Base-by-base conservation (phyloP, 1,140 invertebrate genomes). In the Ostrea edulis region DNA sequence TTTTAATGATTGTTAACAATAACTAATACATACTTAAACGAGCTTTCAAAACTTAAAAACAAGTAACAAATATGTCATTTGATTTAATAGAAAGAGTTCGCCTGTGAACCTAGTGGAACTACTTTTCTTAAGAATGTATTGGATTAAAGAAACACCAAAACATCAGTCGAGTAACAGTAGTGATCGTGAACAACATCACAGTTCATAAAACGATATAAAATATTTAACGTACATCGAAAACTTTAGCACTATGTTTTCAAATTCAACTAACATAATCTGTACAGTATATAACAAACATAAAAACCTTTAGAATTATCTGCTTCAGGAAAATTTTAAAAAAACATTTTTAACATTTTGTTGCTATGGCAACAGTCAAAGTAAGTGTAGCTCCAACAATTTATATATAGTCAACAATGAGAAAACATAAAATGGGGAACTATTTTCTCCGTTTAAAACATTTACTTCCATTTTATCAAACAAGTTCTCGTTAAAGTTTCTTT, bases 161-260 rank as follows among this genome's bases (percentile, higher is more conserved):
- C 25, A 71, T 71, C 68, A 29, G 68, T 35, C 29, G 2, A 44
- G 68, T 71, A 71, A 71, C 22, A 25, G 35, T 17, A 71, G 68
- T 71, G 14, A 62, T 62, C 55, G n/a, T 62, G 25, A 2, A 71
- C 68, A 35, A 71, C 68, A 71, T 71, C 68, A 71, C 68, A 71
- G 68, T 29, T 25, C 12, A 17, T 29, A 17, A 35, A 29, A 35
- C 68, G 29, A 71, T 71, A 35, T 71, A 71, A 71, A 62, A 62
- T 71, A 71, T 29, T 29, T 12, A 71, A 71, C 29, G 25, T 29
- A 71, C 68, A 25, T 9, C 29, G 8, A n/a, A 55, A 17, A 62
- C 55, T 62, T 62, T 71, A 71, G 68, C 68, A 71, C 68, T 71
- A 71, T 71, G 29, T 62, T 62, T 71, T 14, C 68, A 14, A 71